Base-by-base conservation (phyloP, 2,888 invertebrate species). In the Parelbella ahira region DNA sequence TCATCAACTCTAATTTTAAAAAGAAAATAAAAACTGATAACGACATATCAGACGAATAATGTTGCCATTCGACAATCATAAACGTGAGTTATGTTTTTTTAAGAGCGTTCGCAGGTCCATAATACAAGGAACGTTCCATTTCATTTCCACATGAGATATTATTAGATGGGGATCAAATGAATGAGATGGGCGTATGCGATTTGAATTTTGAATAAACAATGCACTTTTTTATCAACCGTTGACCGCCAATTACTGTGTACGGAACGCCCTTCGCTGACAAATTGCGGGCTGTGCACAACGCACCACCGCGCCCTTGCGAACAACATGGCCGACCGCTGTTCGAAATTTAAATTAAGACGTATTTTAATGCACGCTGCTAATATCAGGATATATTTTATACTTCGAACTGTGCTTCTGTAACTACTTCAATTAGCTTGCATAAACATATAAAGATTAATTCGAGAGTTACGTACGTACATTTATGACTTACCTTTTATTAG, bases 261-360 rank as follows among this genome's bases (percentile, higher is more conserved):
- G 69, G 63, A 71, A 73, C 79, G 78, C 78, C 80, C 73, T 60
- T 54, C 50, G 63, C 68, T 77, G 82, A 83, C 83, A 82, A 77
- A 83, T 81, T 79, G 70, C 66, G 59, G 60, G 37, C 32, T 15
- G 38, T 53, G 55, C 42, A 37, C 50, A 49, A 50, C 47, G 49
- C 49, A 48, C 48, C 43, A 46, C 47, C 56, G 59, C 67, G 68
- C 68, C 63, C 70, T 68, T 59, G 59, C 56, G 48, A 48, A 54
- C 58, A 71, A 69, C 50, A 71, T 71, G 71, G 72, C 71, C 49
- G 68, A 48, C 51, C 25, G 42, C 39, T 42, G 45, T 45, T 52
- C 43, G 42, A 53, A 51, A 57, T 54, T 48, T 47, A 45, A 45
- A 46, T 42, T 43, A 37, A 43, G 36, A 37, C 36, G 18, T 37